phyloP scores from a whole-genome alignment of 2,888 invertebrate species.

The Notodonta dromedarius region DNA sequence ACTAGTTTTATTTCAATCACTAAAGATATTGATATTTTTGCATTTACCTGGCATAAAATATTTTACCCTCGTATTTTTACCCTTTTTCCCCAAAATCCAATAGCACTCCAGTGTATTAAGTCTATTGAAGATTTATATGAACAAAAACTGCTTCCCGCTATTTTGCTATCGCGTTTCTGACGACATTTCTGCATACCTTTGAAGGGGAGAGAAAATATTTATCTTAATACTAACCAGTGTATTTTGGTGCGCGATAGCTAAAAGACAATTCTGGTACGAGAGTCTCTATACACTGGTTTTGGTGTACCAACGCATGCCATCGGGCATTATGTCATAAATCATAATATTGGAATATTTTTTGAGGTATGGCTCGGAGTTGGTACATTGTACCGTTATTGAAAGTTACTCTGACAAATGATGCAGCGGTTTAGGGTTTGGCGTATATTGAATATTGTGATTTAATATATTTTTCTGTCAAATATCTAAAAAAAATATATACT shows the following conservation, averaged over 20 bases:
- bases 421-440: slow-evolving; percentile 46
- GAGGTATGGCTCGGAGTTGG: slow-evolving; percentile 58
- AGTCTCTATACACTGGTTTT: slow-evolving; percentile 34
- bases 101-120: slow-evolving; percentile 75
- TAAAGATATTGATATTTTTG: neutral
- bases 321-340: slow-evolving; percentile 75
- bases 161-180: slow-evolving; percentile 67
- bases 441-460: slow-evolving; percentile 48
- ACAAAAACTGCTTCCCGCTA: slow-evolving; percentile 63
- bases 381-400: slow-evolving; percentile 71
- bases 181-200: slow-evolving; percentile 79
- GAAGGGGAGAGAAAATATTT: slow-evolving; percentile 69
- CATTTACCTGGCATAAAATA: neutral
- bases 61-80: slow-evolving; percentile 14
- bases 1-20: neutral
- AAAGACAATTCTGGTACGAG: slow-evolving; percentile 2
- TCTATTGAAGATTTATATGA: slow-evolving; percentile 77
- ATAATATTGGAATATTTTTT: slow-evolving; percentile 79
- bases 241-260: slow-evolving; percentile 29
- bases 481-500: neutral
- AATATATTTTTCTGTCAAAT: slow-evolving; percentile 19
- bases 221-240: slow-evolving; percentile 55
- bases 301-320: slow-evolving; percentile 48
- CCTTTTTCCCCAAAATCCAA: slow-evolving; percentile 48
- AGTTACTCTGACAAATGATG: slow-evolving; percentile 77